phyloP scores from a whole-genome alignment of 2,797 vertebrate genomes.

The Tinamus major region DNA sequence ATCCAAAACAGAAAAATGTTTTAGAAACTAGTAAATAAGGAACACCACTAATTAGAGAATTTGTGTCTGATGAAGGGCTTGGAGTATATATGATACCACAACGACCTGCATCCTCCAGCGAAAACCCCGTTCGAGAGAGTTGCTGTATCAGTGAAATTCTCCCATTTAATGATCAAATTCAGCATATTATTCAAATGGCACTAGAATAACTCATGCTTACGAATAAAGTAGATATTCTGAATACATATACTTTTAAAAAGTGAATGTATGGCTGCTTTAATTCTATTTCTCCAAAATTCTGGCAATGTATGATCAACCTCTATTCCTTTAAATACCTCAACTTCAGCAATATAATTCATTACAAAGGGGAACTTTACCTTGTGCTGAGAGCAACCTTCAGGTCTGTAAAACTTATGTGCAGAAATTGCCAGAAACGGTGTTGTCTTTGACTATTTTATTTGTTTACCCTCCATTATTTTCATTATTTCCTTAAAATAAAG shows the following conservation, averaged over 20 bases:
- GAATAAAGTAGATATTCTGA: neutral
- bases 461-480: neutral
- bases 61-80: fast-evolving
- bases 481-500: neutral
- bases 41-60: neutral
- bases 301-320: neutral
- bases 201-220: neutral
- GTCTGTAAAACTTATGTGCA: neutral
- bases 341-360: neutral
- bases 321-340: neutral
- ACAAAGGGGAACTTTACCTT: neutral
- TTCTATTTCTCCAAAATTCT: neutral
- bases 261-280: neutral
- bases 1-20: neutral
- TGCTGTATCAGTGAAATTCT: neutral
- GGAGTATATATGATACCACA: neutral
- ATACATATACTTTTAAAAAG: neutral
- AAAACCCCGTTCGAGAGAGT: neutral
- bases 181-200: neutral
- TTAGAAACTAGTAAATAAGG: too few relatives aligned
- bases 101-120: neutral
- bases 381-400: neutral
- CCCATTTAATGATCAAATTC: neutral
- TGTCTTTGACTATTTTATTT: neutral
- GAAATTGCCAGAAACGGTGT: neutral